Evolutionary conservation across 1,140 invertebrate species (phyloP).

Genomic region (Aporrectodea caliginosa): DNA sequence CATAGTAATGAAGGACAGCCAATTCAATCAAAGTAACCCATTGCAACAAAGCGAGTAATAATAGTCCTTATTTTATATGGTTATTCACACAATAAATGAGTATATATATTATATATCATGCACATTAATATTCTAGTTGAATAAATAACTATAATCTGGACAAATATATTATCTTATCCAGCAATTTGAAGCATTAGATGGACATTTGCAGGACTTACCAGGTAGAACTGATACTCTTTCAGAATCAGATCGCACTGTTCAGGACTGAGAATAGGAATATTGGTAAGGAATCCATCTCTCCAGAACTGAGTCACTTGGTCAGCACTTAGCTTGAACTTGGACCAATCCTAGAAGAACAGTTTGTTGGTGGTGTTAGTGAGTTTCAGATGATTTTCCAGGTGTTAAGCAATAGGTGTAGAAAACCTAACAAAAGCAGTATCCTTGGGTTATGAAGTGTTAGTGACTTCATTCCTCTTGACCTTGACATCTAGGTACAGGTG

Average conservation of each 20-base stretch:
- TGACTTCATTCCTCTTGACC: no score
- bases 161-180: neutral
- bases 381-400: no score
- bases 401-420: neutral
- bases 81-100: neutral
- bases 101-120: neutral
- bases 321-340: conserved; percentile 35
- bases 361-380: neutral
- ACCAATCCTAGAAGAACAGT: conserved; percentile 34
- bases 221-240: conserved; percentile 44
- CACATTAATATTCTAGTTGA: neutral
- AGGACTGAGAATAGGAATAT: conserved; percentile 42
- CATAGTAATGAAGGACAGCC: no score
- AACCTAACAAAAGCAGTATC: neutral
- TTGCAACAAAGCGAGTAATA: neutral
- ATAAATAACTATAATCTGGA: neutral
- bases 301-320: conserved; percentile 41
- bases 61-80: neutral
- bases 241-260: conserved; percentile 46
- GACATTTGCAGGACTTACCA: conserved; percentile 35
- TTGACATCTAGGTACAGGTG: neutral
- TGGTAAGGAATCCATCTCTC: conserved; percentile 44
- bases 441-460: neutral
- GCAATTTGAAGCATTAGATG: neutral
- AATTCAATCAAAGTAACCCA: neutral